Conservation (phyloP, 2,888 invertebrate species). For the Spisula solida region DNA sequence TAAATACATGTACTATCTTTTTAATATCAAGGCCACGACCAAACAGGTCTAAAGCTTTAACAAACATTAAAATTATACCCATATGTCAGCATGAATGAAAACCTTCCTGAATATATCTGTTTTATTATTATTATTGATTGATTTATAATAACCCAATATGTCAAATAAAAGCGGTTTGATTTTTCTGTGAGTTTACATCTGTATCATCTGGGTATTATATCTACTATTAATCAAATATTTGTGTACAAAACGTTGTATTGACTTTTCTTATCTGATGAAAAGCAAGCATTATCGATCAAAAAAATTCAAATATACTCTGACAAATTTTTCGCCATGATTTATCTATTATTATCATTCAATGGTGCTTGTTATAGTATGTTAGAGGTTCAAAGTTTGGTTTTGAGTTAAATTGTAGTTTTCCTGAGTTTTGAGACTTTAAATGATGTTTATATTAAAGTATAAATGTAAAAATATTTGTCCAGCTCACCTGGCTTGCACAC, state of each 20-base stretch:
- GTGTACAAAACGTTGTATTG: constrained; percentile 3
- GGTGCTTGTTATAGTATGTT: no score
- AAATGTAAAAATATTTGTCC: no score
- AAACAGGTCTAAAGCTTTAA: not conserved
- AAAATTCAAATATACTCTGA: not conserved
- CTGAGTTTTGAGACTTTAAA: no score
- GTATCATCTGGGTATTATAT: not conserved
- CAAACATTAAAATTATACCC: not conserved
- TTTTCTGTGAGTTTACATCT: not conserved
- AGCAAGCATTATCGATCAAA: constrained; percentile 3
- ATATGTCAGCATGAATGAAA: not conserved
- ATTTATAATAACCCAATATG: not conserved
- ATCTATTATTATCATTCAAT: not conserved
- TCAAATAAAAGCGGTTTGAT: not conserved
- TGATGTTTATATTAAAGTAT: no score
- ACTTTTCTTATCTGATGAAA: constrained; percentile 1
- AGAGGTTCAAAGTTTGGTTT: no score
- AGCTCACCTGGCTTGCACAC: no score
- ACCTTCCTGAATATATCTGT: not conserved
- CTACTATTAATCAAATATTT: constrained; percentile 17
- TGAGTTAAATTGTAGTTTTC: no score
- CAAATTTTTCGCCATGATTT: not conserved
- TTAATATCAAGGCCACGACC: not conserved
- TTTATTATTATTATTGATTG: not conserved
- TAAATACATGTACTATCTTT: not conserved